Conservation (phyloP, 2,113 vertebrate species). For the Anoplopoma fimbria region DNA sequence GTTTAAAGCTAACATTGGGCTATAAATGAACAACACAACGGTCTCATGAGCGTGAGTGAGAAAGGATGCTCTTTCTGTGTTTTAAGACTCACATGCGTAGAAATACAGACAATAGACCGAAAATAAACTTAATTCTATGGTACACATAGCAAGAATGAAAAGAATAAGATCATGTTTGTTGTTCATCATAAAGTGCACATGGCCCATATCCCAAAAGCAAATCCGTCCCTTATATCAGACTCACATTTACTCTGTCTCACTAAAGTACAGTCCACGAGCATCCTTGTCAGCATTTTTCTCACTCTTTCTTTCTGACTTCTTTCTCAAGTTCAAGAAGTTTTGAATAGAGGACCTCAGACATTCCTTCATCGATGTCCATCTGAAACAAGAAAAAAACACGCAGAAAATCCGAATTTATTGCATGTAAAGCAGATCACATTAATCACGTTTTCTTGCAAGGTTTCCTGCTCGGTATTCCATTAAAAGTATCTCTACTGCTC, state of each 20-base stretch:
- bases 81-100: neutral
- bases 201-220: neutral
- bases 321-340: slow-evolving; percentile 88
- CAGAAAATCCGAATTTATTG: neutral
- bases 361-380: slow-evolving; percentile 90
- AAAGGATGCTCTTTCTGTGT: too few species aligned
- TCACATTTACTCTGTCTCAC: slow-evolving; percentile 32
- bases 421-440: neutral
- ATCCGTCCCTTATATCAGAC: neutral
- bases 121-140: neutral
- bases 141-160: neutral
- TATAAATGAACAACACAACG: neutral
- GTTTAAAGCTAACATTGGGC: neutral
- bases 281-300: slow-evolving; percentile 36
- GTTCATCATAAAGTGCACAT: slow-evolving; percentile 1
- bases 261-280: neutral
- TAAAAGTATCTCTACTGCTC: neutral
- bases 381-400: slow-evolving; percentile 67
- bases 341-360: slow-evolving; percentile 84
- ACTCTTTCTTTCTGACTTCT: slow-evolving; percentile 62
- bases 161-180: neutral
- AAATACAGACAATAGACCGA: neutral
- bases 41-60: too few species aligned
- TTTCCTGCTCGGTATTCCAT: neutral
- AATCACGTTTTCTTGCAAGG: neutral